phyloP scores from a whole-genome alignment of 2,888 invertebrate species.

The Penaeus monodon region DNA sequence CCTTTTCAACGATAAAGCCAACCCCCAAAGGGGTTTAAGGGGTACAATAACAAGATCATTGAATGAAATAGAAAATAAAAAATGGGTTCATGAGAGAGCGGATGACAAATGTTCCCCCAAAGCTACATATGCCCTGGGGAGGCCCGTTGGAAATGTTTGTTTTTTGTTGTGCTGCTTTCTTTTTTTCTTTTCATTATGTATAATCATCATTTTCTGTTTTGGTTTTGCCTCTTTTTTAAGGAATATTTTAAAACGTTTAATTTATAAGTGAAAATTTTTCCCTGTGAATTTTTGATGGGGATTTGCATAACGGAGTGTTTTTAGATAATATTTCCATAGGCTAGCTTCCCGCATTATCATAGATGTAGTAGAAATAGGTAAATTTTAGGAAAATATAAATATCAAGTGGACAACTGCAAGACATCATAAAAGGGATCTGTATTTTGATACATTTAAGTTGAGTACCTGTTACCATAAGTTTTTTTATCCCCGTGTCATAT shows the following conservation, averaged over 20 bases:
- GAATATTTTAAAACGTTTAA: background rate
- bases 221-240: background rate
- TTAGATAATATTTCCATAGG: too few relatives aligned
- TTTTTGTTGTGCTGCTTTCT: slow-evolving; percentile 38
- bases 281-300: background rate
- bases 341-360: too few relatives aligned
- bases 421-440: too few relatives aligned
- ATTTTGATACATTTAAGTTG: too few relatives aligned
- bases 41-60: slow-evolving; percentile 91
- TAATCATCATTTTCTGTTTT: background rate
- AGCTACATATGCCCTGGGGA: slow-evolving; percentile 84
- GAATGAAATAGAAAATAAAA: slow-evolving; percentile 85
- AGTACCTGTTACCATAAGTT: background rate
- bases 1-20: slow-evolving; percentile 82
- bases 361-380: too few relatives aligned
- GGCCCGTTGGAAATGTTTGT: slow-evolving; percentile 65
- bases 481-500: background rate
- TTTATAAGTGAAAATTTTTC: background rate
- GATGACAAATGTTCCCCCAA: slow-evolving; percentile 96
- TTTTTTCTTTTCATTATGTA: background rate
- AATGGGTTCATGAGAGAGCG: slow-evolving; percentile 97
- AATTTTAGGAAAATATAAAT: too few relatives aligned
- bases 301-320: too few relatives aligned
- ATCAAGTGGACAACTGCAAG: too few relatives aligned
- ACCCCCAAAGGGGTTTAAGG: slow-evolving; percentile 82